Conservation (phyloP, 2,888 invertebrate species). For the Stenchaetothrips biformis region DNA sequence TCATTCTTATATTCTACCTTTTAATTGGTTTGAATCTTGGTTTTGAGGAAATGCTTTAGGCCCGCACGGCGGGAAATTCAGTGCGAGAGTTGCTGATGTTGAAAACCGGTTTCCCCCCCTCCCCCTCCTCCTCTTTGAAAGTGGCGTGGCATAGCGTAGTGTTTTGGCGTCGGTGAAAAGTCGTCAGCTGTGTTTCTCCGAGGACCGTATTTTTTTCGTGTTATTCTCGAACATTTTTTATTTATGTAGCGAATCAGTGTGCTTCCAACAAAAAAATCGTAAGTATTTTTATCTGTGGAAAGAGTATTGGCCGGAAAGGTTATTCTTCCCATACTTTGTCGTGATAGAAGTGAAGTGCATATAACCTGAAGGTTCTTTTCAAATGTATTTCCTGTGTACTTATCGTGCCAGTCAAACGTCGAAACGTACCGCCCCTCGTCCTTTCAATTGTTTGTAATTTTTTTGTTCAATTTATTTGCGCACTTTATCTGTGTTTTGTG, state of each 20-base stretch:
- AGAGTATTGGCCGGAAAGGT: too few species aligned
- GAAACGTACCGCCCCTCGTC: too few species aligned
- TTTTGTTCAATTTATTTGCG: not conserved
- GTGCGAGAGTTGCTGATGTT: not conserved
- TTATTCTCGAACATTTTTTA: not conserved
- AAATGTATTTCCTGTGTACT: too few species aligned
- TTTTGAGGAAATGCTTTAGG: not conserved
- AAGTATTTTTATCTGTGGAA: too few species aligned
- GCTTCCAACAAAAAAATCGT: too few species aligned
- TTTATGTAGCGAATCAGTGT: not conserved
- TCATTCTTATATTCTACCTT: not conserved
- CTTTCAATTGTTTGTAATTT: not conserved
- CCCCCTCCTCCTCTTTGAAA: conserved; percentile 1
- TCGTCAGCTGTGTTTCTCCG: not conserved
- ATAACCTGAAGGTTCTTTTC: too few species aligned
- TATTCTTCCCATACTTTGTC: too few species aligned
- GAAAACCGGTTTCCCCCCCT: not conserved
- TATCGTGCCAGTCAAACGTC: too few species aligned
- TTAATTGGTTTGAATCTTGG: not conserved
- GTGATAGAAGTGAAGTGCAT: too few species aligned
- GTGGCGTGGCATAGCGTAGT: conserved; percentile 22
- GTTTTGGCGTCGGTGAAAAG: conserved; percentile 16
- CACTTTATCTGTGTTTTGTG: not conserved
- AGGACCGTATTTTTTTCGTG: not conserved
- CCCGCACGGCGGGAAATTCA: too few species aligned